These are phyloP conservation scores for Tinamus guttatus DNA, from an alignment of 2,113 vertebrate species.

Conservation along the genomic window DNA sequence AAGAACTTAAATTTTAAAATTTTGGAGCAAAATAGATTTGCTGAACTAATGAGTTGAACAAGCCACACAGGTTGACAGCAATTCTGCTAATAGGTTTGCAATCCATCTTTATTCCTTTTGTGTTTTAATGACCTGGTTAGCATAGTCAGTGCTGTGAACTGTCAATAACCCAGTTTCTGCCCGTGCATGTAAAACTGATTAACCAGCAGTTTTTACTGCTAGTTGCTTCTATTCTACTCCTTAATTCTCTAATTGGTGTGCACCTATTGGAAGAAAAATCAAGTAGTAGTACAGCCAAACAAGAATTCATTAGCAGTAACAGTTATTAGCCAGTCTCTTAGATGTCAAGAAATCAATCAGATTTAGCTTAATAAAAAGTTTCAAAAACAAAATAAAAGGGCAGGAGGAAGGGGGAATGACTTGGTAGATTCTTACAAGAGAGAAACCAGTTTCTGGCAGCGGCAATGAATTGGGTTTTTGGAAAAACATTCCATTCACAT, in stretches of 20 bases:
- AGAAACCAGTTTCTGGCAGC: neutral
- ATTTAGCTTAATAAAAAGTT: neutral
- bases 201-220: neutral
- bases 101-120: neutral
- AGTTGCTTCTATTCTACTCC: neutral
- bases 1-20: neutral
- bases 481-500: neutral
- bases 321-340: neutral
- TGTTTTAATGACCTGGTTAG: neutral
- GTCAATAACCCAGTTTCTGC: neutral
- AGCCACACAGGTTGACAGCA: neutral
- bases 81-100: neutral
- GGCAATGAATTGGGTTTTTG: neutral
- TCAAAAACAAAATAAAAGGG: neutral
- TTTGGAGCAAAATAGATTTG: neutral
- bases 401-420: too few relatives aligned
- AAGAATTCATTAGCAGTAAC: neutral
- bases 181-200: neutral
- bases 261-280: neutral
- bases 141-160: neutral
- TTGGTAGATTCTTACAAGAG: neutral
- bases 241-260: neutral
- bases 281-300: neutral
- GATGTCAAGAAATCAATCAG: fast-evolving
- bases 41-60: neutral